phyloP scores from a whole-genome alignment of 2,113 vertebrate genomes.

The Solea senegalensis region DNA sequence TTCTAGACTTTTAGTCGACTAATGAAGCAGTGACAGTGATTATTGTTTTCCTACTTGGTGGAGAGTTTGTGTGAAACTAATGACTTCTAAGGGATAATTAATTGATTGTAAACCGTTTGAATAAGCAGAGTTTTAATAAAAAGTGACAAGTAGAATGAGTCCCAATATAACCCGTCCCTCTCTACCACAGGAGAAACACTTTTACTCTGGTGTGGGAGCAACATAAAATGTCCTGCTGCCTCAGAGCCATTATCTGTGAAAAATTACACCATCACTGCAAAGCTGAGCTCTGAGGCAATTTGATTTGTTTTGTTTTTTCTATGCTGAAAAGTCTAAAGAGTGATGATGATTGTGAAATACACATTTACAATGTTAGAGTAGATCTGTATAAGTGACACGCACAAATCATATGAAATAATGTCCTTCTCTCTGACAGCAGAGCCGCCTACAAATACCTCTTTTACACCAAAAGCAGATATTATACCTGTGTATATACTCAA shows the following conservation, averaged over 20 bases:
- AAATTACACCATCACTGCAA: neutral
- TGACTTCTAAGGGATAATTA: constrained; percentile 85
- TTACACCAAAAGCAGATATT: too few relatives aligned
- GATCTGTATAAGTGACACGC: neutral
- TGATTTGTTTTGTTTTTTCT: neutral
- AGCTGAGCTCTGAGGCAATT: too few relatives aligned
- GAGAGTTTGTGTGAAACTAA: constrained; percentile 87
- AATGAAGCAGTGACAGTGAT: constrained; percentile 86
- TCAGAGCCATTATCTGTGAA: neutral
- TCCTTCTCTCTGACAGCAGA: constrained; percentile 1
- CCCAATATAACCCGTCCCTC: constrained; percentile 73
- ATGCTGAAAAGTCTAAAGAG: constrained; percentile 8
- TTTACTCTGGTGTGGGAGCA: neutral
- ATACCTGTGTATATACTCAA: too few relatives aligned
- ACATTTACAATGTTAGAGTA: neutral
- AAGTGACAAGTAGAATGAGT: constrained; percentile 83
- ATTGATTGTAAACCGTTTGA: constrained; percentile 88
- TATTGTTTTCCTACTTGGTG: constrained; percentile 85
- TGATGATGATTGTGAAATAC: neutral
- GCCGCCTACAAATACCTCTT: too few relatives aligned
- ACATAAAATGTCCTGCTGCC: constrained; percentile 1
- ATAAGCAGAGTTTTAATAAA: constrained; percentile 89
- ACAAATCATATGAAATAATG: neutral
- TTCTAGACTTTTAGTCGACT: constrained; percentile 73
- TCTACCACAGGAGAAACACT: constrained; percentile 69